These are phyloP conservation scores for Chymomyza fuscimana DNA, from an alignment of 2,888 invertebrate genomes.

Conservation along the genomic window DNA sequence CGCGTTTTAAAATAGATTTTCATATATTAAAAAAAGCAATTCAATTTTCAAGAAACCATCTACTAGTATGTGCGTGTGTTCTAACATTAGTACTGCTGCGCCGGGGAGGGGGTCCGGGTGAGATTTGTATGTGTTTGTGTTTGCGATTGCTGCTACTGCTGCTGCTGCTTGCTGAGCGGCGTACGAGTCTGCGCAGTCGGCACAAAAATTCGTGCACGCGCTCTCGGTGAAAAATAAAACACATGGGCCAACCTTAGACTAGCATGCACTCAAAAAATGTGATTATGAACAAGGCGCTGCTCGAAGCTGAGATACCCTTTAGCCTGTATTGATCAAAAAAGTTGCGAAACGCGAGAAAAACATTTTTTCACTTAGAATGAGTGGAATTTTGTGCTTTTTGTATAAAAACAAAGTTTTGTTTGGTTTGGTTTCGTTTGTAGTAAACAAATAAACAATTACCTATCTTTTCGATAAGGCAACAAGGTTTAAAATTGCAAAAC, in stretches of 20 bases:
- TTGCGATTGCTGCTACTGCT: neutral
- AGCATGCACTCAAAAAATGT: no score
- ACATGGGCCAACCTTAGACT: neutral
- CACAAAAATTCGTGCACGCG: neutral
- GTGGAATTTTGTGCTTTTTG: no score
- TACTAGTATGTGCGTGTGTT: conserved; percentile 27
- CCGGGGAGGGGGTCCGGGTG: neutral
- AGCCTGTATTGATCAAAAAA: no score
- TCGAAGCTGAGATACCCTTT: no score
- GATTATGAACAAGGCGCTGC: no score
- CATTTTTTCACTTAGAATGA: no score
- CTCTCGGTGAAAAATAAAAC: neutral
- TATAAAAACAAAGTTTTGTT: no score
- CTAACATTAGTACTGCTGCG: neutral
- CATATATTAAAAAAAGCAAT: conserved; percentile 49
- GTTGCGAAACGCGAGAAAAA: no score
- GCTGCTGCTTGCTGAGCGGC: neutral
- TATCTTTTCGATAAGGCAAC: no score
- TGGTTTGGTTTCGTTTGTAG: no score
- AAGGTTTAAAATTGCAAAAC: no score
- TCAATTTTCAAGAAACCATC: conserved; percentile 49
- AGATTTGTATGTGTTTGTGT: neutral
- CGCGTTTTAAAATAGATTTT: conserved; percentile 56
- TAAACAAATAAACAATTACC: no score
- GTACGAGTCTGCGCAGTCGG: neutral